These are phyloP conservation scores for Fissipunctia ypsillon DNA, from an alignment of 2,888 invertebrate genomes.

Conservation along the genomic window DNA sequence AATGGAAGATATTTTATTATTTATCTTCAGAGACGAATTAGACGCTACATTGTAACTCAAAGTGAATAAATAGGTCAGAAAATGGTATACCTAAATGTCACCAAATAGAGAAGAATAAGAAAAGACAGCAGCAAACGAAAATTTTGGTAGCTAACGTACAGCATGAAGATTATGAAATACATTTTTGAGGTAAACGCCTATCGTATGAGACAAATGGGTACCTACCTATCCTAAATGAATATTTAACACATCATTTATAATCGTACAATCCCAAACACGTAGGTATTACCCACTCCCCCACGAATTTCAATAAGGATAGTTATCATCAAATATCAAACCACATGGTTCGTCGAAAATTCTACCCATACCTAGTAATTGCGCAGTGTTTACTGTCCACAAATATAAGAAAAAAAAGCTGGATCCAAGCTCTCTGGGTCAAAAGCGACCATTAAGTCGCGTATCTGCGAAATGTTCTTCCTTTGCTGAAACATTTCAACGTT, in stretches of 20 bases:
- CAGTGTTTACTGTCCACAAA: neutral
- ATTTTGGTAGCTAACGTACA: neutral
- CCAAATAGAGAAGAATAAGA: neutral
- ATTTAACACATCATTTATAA: constrained; percentile 13
- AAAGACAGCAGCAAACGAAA: neutral
- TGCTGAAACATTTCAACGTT: constrained; percentile 44
- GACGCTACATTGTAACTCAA: neutral
- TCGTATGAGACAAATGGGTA: neutral
- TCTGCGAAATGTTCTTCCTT: constrained; percentile 41
- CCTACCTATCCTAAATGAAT: neutral
- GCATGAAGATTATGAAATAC: neutral
- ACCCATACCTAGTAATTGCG: neutral
- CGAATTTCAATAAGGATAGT: constrained; percentile 28
- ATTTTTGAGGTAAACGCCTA: neutral
- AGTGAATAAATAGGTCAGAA: neutral
- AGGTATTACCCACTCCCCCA: neutral
- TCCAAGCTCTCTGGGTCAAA: constrained; percentile 30
- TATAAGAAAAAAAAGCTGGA: constrained; percentile 11
- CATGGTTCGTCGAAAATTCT: constrained; percentile 1
- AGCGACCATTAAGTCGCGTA: constrained; percentile 36
- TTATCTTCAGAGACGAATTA: neutral
- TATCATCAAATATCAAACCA: neutral
- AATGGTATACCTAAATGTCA: neutral
- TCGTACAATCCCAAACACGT: constrained; percentile 25
- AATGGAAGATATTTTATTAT: neutral